Evolutionary conservation across 2,113 vertebrate genomes (phyloP).

Genomic region (Physeter macrocephalus): DNA sequence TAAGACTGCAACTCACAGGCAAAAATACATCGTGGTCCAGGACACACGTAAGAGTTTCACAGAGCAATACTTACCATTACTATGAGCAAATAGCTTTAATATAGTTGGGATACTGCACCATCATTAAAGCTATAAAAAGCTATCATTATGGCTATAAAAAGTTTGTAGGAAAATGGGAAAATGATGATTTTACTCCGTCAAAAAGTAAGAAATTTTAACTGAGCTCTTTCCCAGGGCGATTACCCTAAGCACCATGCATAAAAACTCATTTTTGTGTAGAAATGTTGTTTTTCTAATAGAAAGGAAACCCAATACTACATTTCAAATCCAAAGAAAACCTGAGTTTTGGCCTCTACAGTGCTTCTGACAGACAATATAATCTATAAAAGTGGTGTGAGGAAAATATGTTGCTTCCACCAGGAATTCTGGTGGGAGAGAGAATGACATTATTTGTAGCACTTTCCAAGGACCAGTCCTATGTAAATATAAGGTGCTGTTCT

Average conservation of each 20-base stretch:
- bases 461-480: slow-evolving; percentile 32
- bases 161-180: not conserved
- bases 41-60: not conserved
- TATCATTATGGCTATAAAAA: not conserved
- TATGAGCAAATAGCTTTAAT: not conserved
- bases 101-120: not conserved
- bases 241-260: not conserved
- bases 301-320: slow-evolving; percentile 51
- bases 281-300: slow-evolving; percentile 50
- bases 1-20: not conserved
- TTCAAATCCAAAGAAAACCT: slow-evolving; percentile 54
- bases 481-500: slow-evolving; percentile 43
- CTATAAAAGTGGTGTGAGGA: slow-evolving; percentile 22
- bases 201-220: slow-evolving; percentile 31
- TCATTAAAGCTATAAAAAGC: not conserved
- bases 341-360: not conserved
- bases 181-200: not conserved
- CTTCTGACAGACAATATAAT: slow-evolving; percentile 45
- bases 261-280: slow-evolving; percentile 7
- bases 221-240: slow-evolving; percentile 14
- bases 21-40: not conserved
- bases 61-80: not conserved
- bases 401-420: slow-evolving; percentile 31
- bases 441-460: not conserved
- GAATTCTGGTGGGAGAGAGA: not conserved